Percentiles rank a stretch among this genome's conserved stretches.
phyloP scores from a whole-genome alignment of 2,113 vertebrate species.

The Xenopus laevis region DNA sequence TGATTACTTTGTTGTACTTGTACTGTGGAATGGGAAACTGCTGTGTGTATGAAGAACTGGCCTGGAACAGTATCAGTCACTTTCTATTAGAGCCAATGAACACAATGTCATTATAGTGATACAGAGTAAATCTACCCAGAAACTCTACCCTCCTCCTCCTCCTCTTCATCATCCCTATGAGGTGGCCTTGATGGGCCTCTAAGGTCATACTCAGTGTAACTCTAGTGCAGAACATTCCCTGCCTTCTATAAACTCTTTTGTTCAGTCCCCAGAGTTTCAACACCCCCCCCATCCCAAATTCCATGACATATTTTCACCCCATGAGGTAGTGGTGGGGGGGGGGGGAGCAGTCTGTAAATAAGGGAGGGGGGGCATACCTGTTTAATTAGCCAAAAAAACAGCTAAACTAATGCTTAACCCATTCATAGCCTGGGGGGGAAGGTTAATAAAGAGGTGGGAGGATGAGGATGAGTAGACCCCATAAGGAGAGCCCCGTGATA shows the following conservation, averaged over 20 bases:
- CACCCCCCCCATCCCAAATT: constrained; percentile 21
- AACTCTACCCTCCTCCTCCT: not conserved
- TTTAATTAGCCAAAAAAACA: constrained; percentile 24
- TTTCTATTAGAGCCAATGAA: not conserved
- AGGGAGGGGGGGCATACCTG: constrained; percentile 28
- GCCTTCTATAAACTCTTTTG: constrained; percentile 40
- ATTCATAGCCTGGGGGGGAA: not conserved
- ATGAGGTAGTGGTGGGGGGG: constrained; percentile 6
- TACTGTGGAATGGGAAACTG: no score
- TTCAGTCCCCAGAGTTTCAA: constrained; percentile 32
- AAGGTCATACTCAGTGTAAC: constrained; percentile 5
- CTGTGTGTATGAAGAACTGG: not conserved
- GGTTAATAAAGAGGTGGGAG: no score
- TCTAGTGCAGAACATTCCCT: constrained; percentile 36
- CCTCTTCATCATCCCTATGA: not conserved
- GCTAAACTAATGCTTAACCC: constrained; percentile 13
- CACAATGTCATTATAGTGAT: not conserved
- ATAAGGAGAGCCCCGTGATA: not conserved
- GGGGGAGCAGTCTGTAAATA: constrained; percentile 6
- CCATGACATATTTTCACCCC: constrained; percentile 29
- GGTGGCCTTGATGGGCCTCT: not conserved
- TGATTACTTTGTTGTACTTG: no score
- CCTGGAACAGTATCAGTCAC: not conserved
- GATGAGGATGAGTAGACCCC: not conserved
- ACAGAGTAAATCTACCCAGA: not conserved